Percentiles rank a stretch among this genome's conserved stretches.
Evolutionary conservation across 1,140 invertebrate genomes (phyloP).

Genomic region (Cotesia chilonis): DNA sequence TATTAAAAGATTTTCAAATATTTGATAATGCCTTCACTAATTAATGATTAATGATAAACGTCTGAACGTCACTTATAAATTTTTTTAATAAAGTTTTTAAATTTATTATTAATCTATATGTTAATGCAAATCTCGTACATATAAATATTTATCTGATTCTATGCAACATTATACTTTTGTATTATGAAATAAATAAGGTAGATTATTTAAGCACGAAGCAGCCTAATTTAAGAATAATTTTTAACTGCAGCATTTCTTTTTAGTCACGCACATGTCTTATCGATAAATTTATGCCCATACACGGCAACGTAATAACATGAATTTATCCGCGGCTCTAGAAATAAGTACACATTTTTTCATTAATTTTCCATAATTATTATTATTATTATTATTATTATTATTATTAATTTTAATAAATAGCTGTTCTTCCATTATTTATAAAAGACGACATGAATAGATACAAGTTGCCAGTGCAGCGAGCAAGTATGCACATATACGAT

Average conservation of each 20-base stretch:
- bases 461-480: too few species aligned
- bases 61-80: too few species aligned
- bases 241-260: background rate
- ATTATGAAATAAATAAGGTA: background rate
- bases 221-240: slow-evolving; percentile 1
- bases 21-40: background rate
- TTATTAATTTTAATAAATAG: too few species aligned
- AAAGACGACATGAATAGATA: too few species aligned
- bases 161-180: background rate
- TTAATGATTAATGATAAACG: background rate
- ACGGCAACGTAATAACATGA: background rate
- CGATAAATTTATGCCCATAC: slow-evolving; percentile 23
- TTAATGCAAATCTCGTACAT: slow-evolving; percentile 49
- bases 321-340: background rate
- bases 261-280: slow-evolving; percentile 14
- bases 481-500: too few species aligned
- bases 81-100: too few species aligned
- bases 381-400: too few species aligned
- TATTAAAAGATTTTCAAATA: background rate
- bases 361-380: too few species aligned
- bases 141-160: slow-evolving; percentile 17
- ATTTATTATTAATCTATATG: slow-evolving; percentile 7
- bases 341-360: background rate
- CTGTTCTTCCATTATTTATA: too few species aligned
- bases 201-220: slow-evolving; percentile 23